A percentile compares a stretch with the other conserved stretches of the same genome.
phyloP scores from a whole-genome alignment of 1,140 invertebrate genomes.

The Gyrodactylus bullatarudis region DNA sequence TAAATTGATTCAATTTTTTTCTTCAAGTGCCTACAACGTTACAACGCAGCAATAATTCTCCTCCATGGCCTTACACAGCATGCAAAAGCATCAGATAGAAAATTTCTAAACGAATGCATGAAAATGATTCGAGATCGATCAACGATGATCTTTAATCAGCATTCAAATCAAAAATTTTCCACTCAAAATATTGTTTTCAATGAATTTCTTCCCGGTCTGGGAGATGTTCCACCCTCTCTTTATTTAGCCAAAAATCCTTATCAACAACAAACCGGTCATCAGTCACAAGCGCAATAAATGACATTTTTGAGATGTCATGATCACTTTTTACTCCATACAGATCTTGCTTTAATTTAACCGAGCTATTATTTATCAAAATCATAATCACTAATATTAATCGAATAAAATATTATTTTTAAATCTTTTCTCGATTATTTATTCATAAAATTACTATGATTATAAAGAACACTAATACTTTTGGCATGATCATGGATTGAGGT shows the following conservation, averaged over 20 bases:
- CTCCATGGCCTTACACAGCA: neutral
- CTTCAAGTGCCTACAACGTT: neutral
- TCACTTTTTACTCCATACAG: too few species aligned
- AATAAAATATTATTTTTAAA: too few species aligned
- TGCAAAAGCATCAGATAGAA: neutral
- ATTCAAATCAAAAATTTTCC: neutral
- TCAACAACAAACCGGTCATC: neutral
- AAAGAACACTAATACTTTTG: too few species aligned
- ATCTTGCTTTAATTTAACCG: too few species aligned
- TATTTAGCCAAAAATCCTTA: neutral
- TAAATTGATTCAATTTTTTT: neutral
- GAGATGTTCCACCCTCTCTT: neutral
- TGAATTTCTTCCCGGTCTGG: neutral
- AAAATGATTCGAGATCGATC: neutral
- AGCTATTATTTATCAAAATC: too few species aligned
- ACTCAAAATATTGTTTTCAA: neutral
- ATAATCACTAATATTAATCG: too few species aligned
- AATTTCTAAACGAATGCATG: neutral
- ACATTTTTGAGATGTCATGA: too few species aligned
- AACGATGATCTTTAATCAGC: neutral
- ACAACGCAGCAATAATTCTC: neutral
- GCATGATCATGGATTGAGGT: too few species aligned
- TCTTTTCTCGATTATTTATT: too few species aligned
- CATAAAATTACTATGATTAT: too few species aligned
- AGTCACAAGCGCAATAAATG: neutral